Conservation (phyloP, 2,113 vertebrate genomes). For the Colius striatus region DNA sequence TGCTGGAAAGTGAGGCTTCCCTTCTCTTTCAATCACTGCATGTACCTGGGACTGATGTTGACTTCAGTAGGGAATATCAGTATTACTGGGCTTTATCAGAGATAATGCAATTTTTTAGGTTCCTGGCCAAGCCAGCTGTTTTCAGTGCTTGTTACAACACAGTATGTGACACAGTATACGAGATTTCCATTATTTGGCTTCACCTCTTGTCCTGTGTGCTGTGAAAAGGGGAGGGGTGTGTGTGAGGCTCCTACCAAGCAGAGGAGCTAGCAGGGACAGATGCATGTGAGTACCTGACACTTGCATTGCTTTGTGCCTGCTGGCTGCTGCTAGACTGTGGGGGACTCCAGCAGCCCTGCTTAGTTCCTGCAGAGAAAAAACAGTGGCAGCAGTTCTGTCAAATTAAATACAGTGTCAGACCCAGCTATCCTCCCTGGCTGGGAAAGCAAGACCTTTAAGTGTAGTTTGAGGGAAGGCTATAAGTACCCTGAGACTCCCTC, state of each 20-base stretch:
- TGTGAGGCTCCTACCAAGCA: neutral
- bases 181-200: neutral
- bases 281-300: accelerated
- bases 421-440: neutral
- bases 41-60: neutral
- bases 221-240: neutral
- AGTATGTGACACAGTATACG: neutral
- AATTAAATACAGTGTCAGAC: too few species aligned
- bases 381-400: neutral
- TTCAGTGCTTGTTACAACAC: neutral
- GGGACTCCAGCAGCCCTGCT: neutral
- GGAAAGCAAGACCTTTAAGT: neutral
- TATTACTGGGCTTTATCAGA: neutral
- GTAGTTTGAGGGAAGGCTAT: neutral
- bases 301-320: neutral
- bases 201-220: neutral
- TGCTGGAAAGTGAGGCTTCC: neutral
- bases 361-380: neutral
- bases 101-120: neutral
- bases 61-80: neutral
- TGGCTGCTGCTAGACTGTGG: neutral
- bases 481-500: neutral
- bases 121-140: neutral
- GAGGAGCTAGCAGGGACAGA: neutral
- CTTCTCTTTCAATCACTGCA: neutral